These are phyloP conservation scores for Menidia menidia DNA, from an alignment of 2,797 vertebrate species.

Conservation along the genomic window DNA sequence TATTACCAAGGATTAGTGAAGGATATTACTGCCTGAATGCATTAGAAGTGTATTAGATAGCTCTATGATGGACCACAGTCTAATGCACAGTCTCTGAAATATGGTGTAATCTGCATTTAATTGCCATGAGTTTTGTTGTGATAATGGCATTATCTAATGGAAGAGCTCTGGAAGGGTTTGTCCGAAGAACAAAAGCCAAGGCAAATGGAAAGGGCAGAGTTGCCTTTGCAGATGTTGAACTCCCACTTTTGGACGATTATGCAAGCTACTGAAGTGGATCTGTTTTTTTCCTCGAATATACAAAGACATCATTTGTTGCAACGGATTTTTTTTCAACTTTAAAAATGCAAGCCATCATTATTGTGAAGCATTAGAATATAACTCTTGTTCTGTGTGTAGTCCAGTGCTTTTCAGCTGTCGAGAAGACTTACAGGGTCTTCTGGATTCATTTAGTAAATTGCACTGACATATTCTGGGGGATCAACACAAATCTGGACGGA, in stretches of 20 bases:
- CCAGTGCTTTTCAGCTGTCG: slow-evolving; percentile 20
- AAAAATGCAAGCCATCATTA: slow-evolving; percentile 18
- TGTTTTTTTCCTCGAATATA: slow-evolving; percentile 6
- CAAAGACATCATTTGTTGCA: slow-evolving; percentile 27
- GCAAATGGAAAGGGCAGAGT: slow-evolving; percentile 45
- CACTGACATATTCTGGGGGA: background rate
- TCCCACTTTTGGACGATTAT: slow-evolving; percentile 39
- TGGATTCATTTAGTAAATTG: slow-evolving; percentile 1
- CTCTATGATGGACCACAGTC: slow-evolving; percentile 68
- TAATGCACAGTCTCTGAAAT: slow-evolving; percentile 78
- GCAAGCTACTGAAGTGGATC: slow-evolving; percentile 1
- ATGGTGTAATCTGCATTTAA: slow-evolving; percentile 78
- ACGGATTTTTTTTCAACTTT: slow-evolving; percentile 13
- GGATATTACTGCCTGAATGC: slow-evolving; percentile 77
- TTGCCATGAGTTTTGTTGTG: slow-evolving; percentile 78
- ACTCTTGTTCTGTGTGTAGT: background rate
- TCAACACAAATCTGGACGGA: no score
- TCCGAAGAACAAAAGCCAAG: slow-evolving; percentile 47
- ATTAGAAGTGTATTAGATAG: slow-evolving; percentile 82
- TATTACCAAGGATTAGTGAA: slow-evolving; percentile 80
- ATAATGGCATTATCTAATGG: slow-evolving; percentile 80
- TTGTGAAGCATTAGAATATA: slow-evolving; percentile 14
- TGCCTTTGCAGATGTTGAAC: slow-evolving; percentile 38
- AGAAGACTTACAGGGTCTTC: background rate
- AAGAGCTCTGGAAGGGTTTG: slow-evolving; percentile 58